A percentile compares a stretch with the other conserved stretches of the same genome.
Conservation (phyloP, 2,797 vertebrate genomes). For the Siniperca undulata region DNA sequence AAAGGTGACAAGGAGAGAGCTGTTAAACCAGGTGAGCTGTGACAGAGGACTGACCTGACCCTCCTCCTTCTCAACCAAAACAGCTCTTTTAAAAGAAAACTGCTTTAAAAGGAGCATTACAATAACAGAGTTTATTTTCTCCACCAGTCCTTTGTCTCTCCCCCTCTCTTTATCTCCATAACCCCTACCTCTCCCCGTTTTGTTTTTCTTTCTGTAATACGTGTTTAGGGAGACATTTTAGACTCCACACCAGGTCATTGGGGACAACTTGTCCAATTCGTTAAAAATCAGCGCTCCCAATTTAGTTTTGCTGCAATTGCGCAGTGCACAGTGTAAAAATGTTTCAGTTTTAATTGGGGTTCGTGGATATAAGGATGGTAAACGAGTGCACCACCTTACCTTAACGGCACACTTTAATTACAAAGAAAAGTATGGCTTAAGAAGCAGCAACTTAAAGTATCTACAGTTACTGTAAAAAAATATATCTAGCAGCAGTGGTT, state of each 20-base stretch:
- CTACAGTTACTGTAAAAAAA: neutral
- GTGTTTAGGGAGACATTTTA: neutral
- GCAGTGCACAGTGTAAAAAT: neutral
- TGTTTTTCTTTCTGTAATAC: neutral
- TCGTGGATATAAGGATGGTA: neutral
- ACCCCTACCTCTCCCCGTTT: too few species aligned
- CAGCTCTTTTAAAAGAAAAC: neutral
- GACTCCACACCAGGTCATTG: neutral
- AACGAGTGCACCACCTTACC: neutral
- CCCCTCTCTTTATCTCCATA: too few species aligned
- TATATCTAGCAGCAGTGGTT: neutral
- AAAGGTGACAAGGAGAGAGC: neutral
- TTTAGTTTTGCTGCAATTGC: neutral
- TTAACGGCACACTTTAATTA: neutral
- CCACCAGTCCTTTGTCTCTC: neutral
- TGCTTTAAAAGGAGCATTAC: neutral
- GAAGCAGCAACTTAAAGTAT: neutral
- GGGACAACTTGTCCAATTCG: neutral
- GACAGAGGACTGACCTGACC: neutral
- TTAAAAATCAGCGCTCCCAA: neutral
- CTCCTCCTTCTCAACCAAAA: neutral
- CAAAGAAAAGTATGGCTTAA: neutral
- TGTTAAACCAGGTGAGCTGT: slow-evolving; percentile 1
- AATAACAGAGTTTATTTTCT: neutral
- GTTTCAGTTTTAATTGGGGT: neutral